These are phyloP conservation scores for Sitophilus oryzae DNA, from an alignment of 1,140 invertebrate genomes.

Conservation along the genomic window DNA sequence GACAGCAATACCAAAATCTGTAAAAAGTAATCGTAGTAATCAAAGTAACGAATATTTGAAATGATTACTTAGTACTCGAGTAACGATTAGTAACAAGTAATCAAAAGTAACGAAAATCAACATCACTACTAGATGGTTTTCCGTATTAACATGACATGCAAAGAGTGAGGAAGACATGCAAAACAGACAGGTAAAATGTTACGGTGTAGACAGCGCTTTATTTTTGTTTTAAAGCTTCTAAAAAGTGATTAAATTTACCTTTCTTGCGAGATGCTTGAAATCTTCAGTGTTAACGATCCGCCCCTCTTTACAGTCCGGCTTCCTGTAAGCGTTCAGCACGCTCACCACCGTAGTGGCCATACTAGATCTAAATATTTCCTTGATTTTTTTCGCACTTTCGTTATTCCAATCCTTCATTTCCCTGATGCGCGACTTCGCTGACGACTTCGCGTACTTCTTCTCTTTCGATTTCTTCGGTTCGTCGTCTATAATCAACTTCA, in stretches of 20 bases:
- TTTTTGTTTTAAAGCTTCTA: too few species aligned
- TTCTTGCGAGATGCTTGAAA: slow-evolving; percentile 92
- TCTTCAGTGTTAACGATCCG: slow-evolving; percentile 85
- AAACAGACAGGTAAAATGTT: too few species aligned
- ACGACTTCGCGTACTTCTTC: slow-evolving; percentile 30
- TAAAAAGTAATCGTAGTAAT: too few species aligned
- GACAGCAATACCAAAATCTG: too few species aligned
- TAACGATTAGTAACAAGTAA: too few species aligned
- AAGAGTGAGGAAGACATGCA: too few species aligned
- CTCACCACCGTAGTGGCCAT: slow-evolving; percentile 88
- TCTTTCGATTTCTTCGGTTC: slow-evolving; percentile 38
- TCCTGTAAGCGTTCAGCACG: slow-evolving; percentile 84
- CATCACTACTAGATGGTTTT: too few species aligned
- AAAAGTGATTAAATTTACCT: slow-evolving; percentile 60
- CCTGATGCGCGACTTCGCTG: slow-evolving; percentile 34
- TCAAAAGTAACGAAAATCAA: too few species aligned
- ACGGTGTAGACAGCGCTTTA: too few species aligned
- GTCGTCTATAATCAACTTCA: slow-evolving; percentile 19
- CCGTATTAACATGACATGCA: too few species aligned
- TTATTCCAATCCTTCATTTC: slow-evolving; percentile 48
- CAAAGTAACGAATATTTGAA: too few species aligned
- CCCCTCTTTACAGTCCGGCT: slow-evolving; percentile 75
- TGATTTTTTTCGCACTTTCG: slow-evolving; percentile 58
- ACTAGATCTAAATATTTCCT: slow-evolving; percentile 80
- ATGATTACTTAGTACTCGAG: too few species aligned